Base-by-base conservation (phyloP, 1,140 invertebrate genomes). In the Macrotrachela quadricornifera region DNA sequence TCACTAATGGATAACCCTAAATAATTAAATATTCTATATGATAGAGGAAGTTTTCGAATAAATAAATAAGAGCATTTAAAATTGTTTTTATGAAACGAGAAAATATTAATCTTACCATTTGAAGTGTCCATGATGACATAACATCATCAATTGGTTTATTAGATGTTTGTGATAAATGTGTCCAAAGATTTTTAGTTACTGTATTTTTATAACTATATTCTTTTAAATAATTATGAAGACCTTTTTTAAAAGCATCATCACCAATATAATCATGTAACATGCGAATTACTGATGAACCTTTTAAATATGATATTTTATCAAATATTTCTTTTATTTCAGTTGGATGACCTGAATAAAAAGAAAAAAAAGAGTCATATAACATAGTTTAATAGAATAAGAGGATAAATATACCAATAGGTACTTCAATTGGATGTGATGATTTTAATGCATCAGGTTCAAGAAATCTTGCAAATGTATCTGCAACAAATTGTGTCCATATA, bases 231-330 rank as follows among this genome's bases (percentile, higher is more conserved):
- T 80, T 64, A 62, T 88, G 80, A 82, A 97, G 88, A 30, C 90
- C 88, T 69, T 81, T 83, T n/a, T 82, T 77, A 65, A 96, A 97
- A 66, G 84, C 81, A n/a, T 54, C 59, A 58, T 91, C 85, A 11
- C 90, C 90, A 61, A 99, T 83, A 61, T 88, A 95, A 61, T 81
- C 78, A 65, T 92, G 85, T 41, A 97, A 71, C 92, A 97, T 97
- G 59, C 88, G 75, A 48, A 96, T 94, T 1, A 96, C 80, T 39
- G 84, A 85, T 0, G 71, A 68, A 15, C 73, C 71, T 57, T 74
- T 74, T 54, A 67, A 65, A 59, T 74, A 74, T 10, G 72, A 73
- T 49, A 74, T 73, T 16, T 62, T 61, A 62, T 74, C 72, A 61
- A 70, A 70, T 49, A 71, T 70, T 55, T 71, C 68, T 58, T 71